Evolutionary conservation across 2,888 invertebrate species (phyloP), one percentile per base, ranked within the genome.

Genomic region (Tiliacea aurago): DNA sequence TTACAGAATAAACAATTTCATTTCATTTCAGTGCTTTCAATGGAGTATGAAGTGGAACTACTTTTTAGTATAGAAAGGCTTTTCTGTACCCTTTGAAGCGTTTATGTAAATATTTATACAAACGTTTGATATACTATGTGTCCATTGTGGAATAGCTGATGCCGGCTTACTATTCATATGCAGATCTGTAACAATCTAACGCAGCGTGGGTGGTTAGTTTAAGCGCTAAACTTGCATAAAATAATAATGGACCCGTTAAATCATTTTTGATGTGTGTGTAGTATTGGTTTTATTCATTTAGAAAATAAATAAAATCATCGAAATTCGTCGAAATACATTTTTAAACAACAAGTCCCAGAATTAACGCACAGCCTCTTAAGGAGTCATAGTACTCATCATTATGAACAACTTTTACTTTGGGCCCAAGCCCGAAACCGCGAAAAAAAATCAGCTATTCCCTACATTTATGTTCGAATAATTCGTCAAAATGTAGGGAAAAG

Each of bases 91-190:
- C 10, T 51, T 49, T 13, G 20, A 20, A 53, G 37, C 15, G 4
- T 64, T 47, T 76, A 63, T 64, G 55, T 66, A 59, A 78, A 82
- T 82, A 78, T 80, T 78, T 73, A 82, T 51, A 59, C 63, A 67
- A 67, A 53, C 56, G 61, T 79, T 83, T 83, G 69, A 15, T 83
- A 79, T 65, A 76, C 53, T 70, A 49, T 56, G 68, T 49, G 45
- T 51, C 49, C 64, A 65, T 56, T 74, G 70, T 65, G 37, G 67
- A 47, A 69, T 83, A 61, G 58, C 75, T 68, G 70, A 75, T 70
- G 58, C 51, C 64, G 49, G 65, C 70, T 64, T 61, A 74, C 80
- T 58, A 84, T 82, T 82, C 81, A 82, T 70, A 82, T 84, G 81
- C 58, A 82, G 76, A 82, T 80, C 64, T 59, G 58, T 53, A 56